phyloP scores from a whole-genome alignment of 30 jellyfish, hydroid and myxozoan species.

The Hydractinia echinata region DNA sequence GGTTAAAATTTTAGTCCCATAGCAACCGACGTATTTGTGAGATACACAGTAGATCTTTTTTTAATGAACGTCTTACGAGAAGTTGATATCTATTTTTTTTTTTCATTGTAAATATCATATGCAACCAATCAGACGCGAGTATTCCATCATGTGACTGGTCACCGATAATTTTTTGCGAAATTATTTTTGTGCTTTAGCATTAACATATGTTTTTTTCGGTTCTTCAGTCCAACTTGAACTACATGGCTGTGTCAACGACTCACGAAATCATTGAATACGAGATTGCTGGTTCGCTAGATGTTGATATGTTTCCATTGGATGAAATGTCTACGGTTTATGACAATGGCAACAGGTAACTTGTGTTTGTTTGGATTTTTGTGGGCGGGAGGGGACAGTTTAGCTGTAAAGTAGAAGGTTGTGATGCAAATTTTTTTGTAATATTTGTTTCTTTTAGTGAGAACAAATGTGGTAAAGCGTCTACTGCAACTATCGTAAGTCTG shows the following conservation, averaged over 20 bases:
- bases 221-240: constrained; percentile 58
- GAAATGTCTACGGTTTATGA: constrained; percentile 22
- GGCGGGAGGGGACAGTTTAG: too few species aligned
- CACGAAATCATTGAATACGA: constrained; percentile 86
- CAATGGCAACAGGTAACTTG: constrained; percentile 2
- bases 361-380: too few species aligned
- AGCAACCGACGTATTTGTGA: too few species aligned
- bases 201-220: not conserved
- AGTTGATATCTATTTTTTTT: too few species aligned
- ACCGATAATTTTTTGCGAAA: too few species aligned
- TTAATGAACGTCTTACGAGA: too few species aligned
- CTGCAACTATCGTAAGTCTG: not conserved
- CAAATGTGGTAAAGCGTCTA: not conserved
- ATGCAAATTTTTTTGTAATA: not conserved
- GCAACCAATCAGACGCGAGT: too few species aligned
- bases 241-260: constrained; percentile 71
- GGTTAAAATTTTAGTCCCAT: too few species aligned
- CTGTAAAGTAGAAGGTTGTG: not conserved
- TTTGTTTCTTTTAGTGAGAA: not conserved
- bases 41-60: too few species aligned
- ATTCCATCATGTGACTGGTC: too few species aligned
- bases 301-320: constrained; percentile 28
- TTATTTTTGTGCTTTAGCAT: too few species aligned
- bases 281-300: constrained; percentile 51
- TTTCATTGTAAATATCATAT: too few species aligned